Base-by-base conservation (phyloP, 2,888 invertebrate genomes). In the Euclidia mi region DNA sequence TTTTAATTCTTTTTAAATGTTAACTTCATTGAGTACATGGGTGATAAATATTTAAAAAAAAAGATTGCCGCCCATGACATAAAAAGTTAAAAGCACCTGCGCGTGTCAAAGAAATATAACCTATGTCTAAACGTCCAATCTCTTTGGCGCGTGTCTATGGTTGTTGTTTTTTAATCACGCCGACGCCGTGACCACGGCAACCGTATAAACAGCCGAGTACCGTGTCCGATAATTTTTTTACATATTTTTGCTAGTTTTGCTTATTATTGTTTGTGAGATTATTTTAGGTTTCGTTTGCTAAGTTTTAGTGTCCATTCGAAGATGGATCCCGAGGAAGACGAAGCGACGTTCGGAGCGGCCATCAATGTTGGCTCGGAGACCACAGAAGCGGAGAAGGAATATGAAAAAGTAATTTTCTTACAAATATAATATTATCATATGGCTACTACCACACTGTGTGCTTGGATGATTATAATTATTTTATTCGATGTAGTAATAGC, bases 381-480 rank as follows among this genome's bases (percentile, higher is more conserved):
- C 2, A 92, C 94, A 0, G 94, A 93, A 56, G 92, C 92, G 0
- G 94, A 94, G 46, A 91, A 81, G 58, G 93, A 93, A 53, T 94
- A 85, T 77, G 89, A 83, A 66, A 88, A 79, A 75, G 94, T 94
- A 80, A 51, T 34, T 2, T n/a, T n/a, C n/a, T n/a, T n/a, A n/a
- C n/a, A n/a, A n/a, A n/a, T n/a, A n/a, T n/a, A n/a, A n/a, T n/a
- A n/a, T n/a, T n/a, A n/a, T n/a, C n/a, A n/a, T n/a, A n/a, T n/a
- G n/a, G n/a, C n/a, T n/a, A n/a, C n/a, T n/a, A n/a, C n/a, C n/a
- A n/a, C n/a, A n/a, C n/a, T n/a, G n/a, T n/a, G n/a, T n/a, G n/a
- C n/a, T n/a, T n/a, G n/a, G n/a, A n/a, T n/a, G n/a, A n/a, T n/a
- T n/a, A n/a, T n/a, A n/a, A n/a, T n/a, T n/a, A n/a, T n/a, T n/a